Base-by-base conservation (phyloP, 1,140 invertebrate species). In the Heliconius hewitsoni region DNA sequence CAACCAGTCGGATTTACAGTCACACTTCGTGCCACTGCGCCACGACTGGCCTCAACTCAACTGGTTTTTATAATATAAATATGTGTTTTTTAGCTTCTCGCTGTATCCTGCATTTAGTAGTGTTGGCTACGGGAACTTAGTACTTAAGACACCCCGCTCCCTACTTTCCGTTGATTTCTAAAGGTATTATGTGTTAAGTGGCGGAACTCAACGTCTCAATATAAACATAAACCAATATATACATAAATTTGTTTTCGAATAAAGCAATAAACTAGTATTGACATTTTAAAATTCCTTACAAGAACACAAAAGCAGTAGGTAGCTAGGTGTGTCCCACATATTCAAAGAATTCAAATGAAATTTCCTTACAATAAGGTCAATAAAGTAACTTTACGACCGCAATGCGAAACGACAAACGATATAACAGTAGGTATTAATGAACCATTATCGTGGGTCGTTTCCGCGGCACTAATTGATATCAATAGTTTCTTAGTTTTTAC, bases 401-500 rank as follows among this genome's bases (percentile, higher is more conserved):
- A 70, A 60, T 73, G 46, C 27, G 71, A 55, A 30, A 55, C 66
- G 77, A 81, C 83, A 81, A 85, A 83, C 75, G 66, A 60, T 74
- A 79, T 60, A 74, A 57, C 57, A 60, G 23, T 23, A 39, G n/a
- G 55, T 78, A 80, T 82, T 79, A 83, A 81, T 84, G 77, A 73
- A 70, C 82, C 82, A 83, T 80, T 85, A 74, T 19, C 30, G 52
- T 5, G 30, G 57, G 34, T 42, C 52, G 37, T 74, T 74, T 57
- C 73, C 55, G 76, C 37, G 42, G 74, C 77, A 78, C 72, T 86
- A 84, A 84, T 84, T 82, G 77, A 82, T 81, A 82, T 77, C 83
- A 83, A 86, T 82, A 80, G 80, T 82, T 81, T 78, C 76, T 74
- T 77, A 55, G 75, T 50, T 85, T 83, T 82, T 80, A 82, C 76